Evolutionary conservation across 2,113 vertebrate species (phyloP).

Genomic region (Pseudopipra pipra): DNA sequence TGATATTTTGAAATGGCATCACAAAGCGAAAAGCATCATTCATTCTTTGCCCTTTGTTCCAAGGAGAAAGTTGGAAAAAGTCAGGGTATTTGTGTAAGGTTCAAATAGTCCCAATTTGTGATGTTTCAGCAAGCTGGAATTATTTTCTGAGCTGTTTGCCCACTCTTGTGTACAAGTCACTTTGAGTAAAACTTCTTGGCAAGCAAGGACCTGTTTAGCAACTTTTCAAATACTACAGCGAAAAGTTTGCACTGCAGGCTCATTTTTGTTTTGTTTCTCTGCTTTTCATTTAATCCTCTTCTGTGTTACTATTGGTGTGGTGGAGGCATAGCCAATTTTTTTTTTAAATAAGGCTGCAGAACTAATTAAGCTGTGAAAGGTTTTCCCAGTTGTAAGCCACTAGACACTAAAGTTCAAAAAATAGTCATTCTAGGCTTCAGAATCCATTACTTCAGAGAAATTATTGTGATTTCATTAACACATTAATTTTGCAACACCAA

Average conservation of each 20-base stretch:
- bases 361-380: conserved; percentile 81
- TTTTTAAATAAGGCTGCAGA: conserved; percentile 70
- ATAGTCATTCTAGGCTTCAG: conserved; percentile 78
- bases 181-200: conserved; percentile 78
- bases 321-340: conserved; percentile 69
- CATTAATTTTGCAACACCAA: conserved; percentile 88
- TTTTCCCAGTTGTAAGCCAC: conserved; percentile 80
- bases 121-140: conserved; percentile 73
- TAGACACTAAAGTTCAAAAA: conserved; percentile 83
- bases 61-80: conserved; percentile 69
- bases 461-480: conserved; percentile 90
- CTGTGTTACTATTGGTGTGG: conserved; percentile 61
- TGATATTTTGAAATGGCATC: conserved; percentile 24
- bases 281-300: conserved; percentile 36
- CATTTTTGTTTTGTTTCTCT: conserved; percentile 43
- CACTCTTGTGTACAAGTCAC: conserved; percentile 69
- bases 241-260: conserved; percentile 71
- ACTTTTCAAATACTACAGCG: conserved; percentile 75
- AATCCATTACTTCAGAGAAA: conserved; percentile 83
- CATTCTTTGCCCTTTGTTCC: conserved; percentile 54
- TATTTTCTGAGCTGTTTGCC: conserved; percentile 74
- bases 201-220: conserved; percentile 72
- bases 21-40: conserved; percentile 31
- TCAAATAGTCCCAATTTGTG: conserved; percentile 64
- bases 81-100: conserved; percentile 65